Evolutionary conservation across 2,797 vertebrate species (phyloP).

Genomic region (Mionectes olivaceus): DNA sequence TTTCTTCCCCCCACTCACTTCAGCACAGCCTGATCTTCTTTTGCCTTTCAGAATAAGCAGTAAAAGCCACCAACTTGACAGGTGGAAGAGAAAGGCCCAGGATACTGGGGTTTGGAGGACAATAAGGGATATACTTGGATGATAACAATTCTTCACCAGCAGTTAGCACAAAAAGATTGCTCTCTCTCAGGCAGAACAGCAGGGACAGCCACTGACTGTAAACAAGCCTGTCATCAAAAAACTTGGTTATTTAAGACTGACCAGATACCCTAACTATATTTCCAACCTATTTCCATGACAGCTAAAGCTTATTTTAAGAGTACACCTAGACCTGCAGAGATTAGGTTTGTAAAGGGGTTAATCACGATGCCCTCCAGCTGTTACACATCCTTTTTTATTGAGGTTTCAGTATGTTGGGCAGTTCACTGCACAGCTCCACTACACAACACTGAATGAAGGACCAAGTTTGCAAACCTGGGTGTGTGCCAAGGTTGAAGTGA

Average conservation of each 20-base stretch:
- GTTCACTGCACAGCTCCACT: background rate
- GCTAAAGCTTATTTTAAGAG: background rate
- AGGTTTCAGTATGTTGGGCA: background rate
- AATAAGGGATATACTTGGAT: background rate
- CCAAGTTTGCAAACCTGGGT: background rate
- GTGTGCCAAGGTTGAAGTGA: constrained; percentile 15
- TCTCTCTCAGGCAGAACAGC: background rate
- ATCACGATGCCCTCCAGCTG: background rate
- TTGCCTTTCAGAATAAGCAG: background rate
- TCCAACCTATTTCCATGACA: background rate
- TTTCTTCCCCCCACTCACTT: background rate
- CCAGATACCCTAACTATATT: background rate
- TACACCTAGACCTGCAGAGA: background rate
- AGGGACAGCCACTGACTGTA: background rate
- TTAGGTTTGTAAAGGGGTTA: background rate
- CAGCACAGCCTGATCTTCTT: background rate
- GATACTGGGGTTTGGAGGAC: background rate
- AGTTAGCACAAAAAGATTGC: background rate
- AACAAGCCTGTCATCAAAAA: background rate
- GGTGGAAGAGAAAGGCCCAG: background rate
- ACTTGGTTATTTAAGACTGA: background rate
- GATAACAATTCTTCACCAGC: background rate
- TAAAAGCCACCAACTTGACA: background rate
- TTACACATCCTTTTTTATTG: background rate
- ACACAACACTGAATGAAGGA: background rate